These are phyloP conservation scores for Aspidiotus rigidus DNA, from an alignment of 2,888 invertebrate species.

Conservation along the genomic window DNA sequence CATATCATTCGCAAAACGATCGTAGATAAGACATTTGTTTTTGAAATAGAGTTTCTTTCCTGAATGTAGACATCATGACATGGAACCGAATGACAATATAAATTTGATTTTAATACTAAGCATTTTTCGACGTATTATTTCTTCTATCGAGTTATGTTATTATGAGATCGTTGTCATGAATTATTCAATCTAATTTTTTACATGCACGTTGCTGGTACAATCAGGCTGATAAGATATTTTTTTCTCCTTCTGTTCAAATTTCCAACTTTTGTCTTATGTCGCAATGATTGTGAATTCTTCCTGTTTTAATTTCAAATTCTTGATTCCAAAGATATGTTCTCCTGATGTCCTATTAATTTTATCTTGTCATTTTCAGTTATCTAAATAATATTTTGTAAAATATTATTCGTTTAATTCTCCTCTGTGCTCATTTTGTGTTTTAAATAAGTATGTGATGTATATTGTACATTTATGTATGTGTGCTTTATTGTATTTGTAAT, in stretches of 20 bases:
- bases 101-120: conserved; percentile 9
- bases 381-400: too few species aligned
- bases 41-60: conserved; percentile 4
- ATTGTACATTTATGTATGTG: conserved; percentile 7
- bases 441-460: conserved; percentile 6
- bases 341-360: too few species aligned
- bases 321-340: too few species aligned
- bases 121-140: background rate
- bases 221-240: background rate
- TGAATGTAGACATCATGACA: background rate
- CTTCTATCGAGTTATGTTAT: too few species aligned
- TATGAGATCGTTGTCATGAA: background rate
- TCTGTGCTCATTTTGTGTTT: conserved; percentile 16
- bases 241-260: background rate
- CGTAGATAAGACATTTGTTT: conserved; percentile 4
- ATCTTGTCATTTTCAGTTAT: too few species aligned
- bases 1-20: conserved; percentile 1
- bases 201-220: background rate
- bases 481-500: background rate
- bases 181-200: background rate
- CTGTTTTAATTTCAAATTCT: too few species aligned
- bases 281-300: too few species aligned
- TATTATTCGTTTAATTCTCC: too few species aligned
- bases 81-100: conserved; percentile 23
- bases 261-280: too few species aligned